Evolutionary conservation across 1,140 invertebrate genomes (phyloP).

Genomic region (Mesaphorura yosii): DNA sequence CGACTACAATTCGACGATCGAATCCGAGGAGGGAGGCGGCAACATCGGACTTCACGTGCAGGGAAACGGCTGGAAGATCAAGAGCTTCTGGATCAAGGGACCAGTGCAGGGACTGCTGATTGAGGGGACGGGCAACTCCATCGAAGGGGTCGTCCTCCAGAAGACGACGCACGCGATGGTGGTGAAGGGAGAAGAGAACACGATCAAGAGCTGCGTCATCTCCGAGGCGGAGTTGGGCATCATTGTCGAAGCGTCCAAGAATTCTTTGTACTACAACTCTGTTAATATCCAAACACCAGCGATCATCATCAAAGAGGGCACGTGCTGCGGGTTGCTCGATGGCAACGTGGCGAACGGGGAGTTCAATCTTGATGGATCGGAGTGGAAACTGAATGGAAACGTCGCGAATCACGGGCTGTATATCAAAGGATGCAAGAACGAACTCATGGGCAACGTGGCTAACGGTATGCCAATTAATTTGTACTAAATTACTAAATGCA

Average conservation of each 20-base stretch:
- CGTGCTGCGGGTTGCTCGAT: slow-evolving; percentile 25
- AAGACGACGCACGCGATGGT: slow-evolving; percentile 19
- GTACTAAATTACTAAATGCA: too few species aligned
- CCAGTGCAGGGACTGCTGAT: slow-evolving; percentile 22
- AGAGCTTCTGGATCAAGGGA: slow-evolving; percentile 25
- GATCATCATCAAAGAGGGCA: slow-evolving; percentile 19
- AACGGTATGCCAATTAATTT: too few species aligned
- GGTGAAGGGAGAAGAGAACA: slow-evolving; percentile 23
- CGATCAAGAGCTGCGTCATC: slow-evolving; percentile 28
- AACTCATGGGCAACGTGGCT: slow-evolving; percentile 23
- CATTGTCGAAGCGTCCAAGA: slow-evolving; percentile 20
- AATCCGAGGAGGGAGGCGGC: too few species aligned
- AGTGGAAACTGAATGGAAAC: slow-evolving; percentile 22
- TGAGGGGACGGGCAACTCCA: slow-evolving; percentile 15
- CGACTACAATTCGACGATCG: slow-evolving; percentile 27
- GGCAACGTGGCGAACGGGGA: slow-evolving; percentile 29
- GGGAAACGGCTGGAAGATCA: slow-evolving; percentile 27
- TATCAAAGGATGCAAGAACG: slow-evolving; percentile 25
- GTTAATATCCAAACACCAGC: slow-evolving; percentile 30
- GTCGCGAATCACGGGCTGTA: slow-evolving; percentile 30
- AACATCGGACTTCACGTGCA: slow-evolving; percentile 19
- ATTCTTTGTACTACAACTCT: slow-evolving; percentile 25
- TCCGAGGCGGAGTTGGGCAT: slow-evolving; percentile 27
- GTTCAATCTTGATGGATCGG: slow-evolving; percentile 23
- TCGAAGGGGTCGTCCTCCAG: slow-evolving; percentile 26